A percentile compares a stretch with the other conserved stretches of the same genome.
Evolutionary conservation across 2,113 vertebrate genomes (phyloP).

Genomic region (Gadus macrocephalus): DNA sequence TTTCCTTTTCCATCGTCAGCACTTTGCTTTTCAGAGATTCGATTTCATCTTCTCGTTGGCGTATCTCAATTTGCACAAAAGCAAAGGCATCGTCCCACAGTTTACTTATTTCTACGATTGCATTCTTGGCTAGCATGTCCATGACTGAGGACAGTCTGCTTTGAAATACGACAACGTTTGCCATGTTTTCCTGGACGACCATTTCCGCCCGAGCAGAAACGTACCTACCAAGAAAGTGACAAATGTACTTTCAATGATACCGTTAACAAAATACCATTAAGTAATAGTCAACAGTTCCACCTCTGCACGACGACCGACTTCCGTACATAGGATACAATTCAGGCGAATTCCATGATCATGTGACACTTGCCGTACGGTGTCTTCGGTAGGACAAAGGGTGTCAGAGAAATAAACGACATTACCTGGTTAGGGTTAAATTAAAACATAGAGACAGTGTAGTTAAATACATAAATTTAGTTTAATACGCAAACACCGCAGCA

Average conservation of each 20-base stretch:
- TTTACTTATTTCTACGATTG: conserved; percentile 66
- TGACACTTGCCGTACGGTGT: conserved; percentile 18
- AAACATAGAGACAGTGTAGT: too few relatives aligned
- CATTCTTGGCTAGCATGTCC: conserved; percentile 66
- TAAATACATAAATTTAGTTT: too few relatives aligned
- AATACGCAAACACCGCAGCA: too few relatives aligned
- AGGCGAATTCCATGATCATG: conserved; percentile 46
- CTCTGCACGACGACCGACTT: conserved; percentile 19
- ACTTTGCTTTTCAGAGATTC: conserved; percentile 56
- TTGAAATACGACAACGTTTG: conserved; percentile 60
- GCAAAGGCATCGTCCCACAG: conserved; percentile 69
- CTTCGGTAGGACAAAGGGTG: too few relatives aligned
- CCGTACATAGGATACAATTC: conserved; percentile 29
- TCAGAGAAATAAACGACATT: too few relatives aligned
- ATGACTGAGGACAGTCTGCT: conserved; percentile 64
- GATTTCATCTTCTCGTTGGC: conserved; percentile 64
- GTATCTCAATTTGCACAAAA: conserved; percentile 59
- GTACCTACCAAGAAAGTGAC: neutral
- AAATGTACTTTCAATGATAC: neutral
- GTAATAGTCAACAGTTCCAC: neutral
- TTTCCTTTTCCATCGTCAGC: conserved; percentile 55
- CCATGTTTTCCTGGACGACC: conserved; percentile 38
- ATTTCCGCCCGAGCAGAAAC: neutral
- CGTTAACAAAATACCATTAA: neutral
- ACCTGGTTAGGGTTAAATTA: too few relatives aligned